These are phyloP conservation scores for Pandion haliaetus DNA, from an alignment of 2,113 vertebrate genomes.

Conservation along the genomic window DNA sequence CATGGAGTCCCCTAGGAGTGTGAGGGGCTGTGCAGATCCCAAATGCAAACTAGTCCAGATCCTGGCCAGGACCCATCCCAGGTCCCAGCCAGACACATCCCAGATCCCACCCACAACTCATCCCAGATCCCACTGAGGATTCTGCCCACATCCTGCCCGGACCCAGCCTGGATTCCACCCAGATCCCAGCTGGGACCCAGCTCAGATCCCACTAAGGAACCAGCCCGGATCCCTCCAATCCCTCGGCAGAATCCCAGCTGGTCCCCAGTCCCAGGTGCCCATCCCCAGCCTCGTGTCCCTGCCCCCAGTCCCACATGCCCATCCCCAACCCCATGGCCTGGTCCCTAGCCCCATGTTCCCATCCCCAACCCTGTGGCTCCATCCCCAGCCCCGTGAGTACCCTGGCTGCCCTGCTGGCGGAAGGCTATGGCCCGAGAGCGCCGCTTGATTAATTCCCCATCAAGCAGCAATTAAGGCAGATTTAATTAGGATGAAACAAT, in stretches of 20 bases:
- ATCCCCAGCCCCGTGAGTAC: rapidly evolving
- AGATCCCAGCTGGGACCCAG: neutral
- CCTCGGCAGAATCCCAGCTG: neutral
- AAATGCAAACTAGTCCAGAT: neutral
- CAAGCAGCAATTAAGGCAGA: slow-evolving; percentile 68
- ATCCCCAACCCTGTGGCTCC: neutral
- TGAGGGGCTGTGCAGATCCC: rapidly evolving
- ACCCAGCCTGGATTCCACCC: neutral
- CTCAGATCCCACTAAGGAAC: neutral
- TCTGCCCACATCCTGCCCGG: neutral
- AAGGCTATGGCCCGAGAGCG: neutral
- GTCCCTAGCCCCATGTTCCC: neutral
- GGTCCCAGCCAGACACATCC: neutral
- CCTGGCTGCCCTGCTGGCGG: neutral
- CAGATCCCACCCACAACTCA: neutral
- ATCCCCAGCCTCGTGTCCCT: neutral
- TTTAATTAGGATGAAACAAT: slow-evolving; percentile 59
- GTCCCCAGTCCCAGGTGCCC: neutral
- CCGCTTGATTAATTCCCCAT: slow-evolving; percentile 61
- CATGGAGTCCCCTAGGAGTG: rapidly evolving
- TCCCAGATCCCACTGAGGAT: neutral
- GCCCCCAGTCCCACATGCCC: neutral
- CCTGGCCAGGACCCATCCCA: neutral
- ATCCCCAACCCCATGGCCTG: neutral
- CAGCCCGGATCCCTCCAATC: neutral